Percentiles rank a stretch among this genome's conserved stretches.
Conservation (phyloP, 2,888 invertebrate genomes). For the Cephus pygmeus region DNA sequence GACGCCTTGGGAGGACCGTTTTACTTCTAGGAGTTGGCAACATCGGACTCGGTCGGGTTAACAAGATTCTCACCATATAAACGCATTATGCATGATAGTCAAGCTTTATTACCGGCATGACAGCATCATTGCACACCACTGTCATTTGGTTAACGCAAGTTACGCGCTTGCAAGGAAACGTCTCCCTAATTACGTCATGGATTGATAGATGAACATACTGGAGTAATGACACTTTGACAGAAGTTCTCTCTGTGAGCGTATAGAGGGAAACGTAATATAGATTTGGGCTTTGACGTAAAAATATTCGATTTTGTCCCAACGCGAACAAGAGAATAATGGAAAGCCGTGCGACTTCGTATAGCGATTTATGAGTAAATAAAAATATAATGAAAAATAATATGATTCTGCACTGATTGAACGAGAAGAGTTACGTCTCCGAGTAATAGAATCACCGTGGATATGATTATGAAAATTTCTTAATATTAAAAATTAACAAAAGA, state of each 20-base stretch:
- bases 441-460: too few relatives aligned
- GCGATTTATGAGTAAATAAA: background rate
- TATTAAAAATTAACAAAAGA: background rate
- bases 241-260: background rate
- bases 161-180: background rate
- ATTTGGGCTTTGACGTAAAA: too few relatives aligned
- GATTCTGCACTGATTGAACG: background rate
- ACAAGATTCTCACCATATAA: conserved; percentile 34
- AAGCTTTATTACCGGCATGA: conserved; percentile 27
- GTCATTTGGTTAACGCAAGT: background rate
- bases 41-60: conserved; percentile 19
- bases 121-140: conserved; percentile 9
- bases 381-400: background rate
- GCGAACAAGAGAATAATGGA: too few relatives aligned
- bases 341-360: background rate
- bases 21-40: conserved; percentile 1
- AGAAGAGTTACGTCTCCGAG: background rate
- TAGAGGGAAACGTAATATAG: background rate
- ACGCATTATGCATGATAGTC: conserved; percentile 32
- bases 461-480: background rate
- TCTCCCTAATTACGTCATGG: background rate
- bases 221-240: background rate
- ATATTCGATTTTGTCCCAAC: too few relatives aligned
- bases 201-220: background rate
- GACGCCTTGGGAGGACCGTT: conserved; percentile 14